These are phyloP conservation scores for Athripsodes cinereus DNA, from an alignment of 2,888 invertebrate species.

Conservation along the genomic window DNA sequence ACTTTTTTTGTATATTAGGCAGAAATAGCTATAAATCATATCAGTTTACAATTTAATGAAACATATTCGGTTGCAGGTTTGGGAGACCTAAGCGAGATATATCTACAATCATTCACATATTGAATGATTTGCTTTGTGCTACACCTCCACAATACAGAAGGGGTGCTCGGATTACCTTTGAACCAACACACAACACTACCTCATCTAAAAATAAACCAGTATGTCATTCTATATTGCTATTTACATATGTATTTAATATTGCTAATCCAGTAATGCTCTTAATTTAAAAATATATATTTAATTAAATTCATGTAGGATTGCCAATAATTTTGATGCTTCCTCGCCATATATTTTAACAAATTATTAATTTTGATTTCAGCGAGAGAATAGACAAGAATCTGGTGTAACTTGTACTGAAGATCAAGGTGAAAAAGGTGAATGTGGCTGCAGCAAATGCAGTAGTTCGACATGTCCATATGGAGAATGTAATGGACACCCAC, in stretches of 20 bases:
- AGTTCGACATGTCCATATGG: conserved; percentile 37
- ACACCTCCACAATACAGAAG: conserved; percentile 63
- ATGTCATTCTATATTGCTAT: no score
- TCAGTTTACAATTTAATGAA: no score
- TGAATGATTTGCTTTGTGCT: conserved; percentile 89
- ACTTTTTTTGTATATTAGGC: conserved; percentile 2
- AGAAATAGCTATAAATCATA: not conserved
- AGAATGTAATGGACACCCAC: conserved; percentile 39
- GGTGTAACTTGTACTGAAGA: conserved; percentile 9
- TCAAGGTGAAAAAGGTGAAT: conserved; percentile 36
- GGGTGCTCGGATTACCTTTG: conserved; percentile 48
- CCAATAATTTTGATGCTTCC: no score
- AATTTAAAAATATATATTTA: no score
- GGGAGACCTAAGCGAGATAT: conserved; percentile 91
- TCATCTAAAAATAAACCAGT: conserved; percentile 21
- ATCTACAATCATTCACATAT: conserved; percentile 91
- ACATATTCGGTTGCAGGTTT: conserved; percentile 48
- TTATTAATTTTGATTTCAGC: not conserved
- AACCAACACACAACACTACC: conserved; percentile 31
- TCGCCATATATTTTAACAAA: no score
- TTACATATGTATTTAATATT: not conserved
- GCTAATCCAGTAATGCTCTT: not conserved
- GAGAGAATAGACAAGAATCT: not conserved
- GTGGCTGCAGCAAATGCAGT: conserved; percentile 36
- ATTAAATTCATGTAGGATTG: no score